Percentiles rank a stretch among this genome's conserved stretches.
These are phyloP conservation scores for Melanostoma scalare DNA, from an alignment of 2,888 invertebrate species.

Conservation along the genomic window DNA sequence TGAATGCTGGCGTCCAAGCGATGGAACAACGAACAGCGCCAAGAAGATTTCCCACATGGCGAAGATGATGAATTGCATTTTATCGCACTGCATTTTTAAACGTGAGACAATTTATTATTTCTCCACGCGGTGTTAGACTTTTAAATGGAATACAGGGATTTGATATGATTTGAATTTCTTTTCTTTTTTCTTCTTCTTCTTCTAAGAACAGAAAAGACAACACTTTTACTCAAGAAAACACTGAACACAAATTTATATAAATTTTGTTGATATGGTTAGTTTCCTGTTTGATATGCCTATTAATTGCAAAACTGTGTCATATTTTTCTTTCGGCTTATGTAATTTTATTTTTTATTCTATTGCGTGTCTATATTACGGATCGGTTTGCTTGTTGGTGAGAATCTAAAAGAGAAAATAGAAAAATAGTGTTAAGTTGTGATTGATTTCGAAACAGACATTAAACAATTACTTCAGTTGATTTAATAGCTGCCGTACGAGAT, in stretches of 20 bases:
- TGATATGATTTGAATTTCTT: conserved; percentile 3
- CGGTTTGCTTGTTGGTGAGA: too few species aligned
- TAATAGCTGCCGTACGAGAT: too few species aligned
- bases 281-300: background rate
- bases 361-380: too few species aligned
- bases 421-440: too few species aligned
- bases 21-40: conserved; percentile 76
- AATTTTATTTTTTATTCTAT: too few species aligned
- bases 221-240: background rate
- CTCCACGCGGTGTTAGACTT: background rate
- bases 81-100: conserved; percentile 80
- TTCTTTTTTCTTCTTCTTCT: background rate
- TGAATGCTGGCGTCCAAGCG: conserved; percentile 69
- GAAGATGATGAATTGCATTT: conserved; percentile 81
- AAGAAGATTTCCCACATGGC: conserved; percentile 81
- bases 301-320: too few species aligned
- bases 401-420: too few species aligned
- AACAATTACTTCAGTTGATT: too few species aligned
- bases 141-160: conserved; percentile 6
- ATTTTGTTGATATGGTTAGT: conserved; percentile 6
- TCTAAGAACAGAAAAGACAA: background rate
- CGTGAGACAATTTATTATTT: background rate
- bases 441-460: too few species aligned
- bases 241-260: conserved; percentile 8
- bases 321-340: too few species aligned